These are phyloP conservation scores for Prunella himalayana DNA, from an alignment of 2,113 vertebrate genomes.

Conservation along the genomic window DNA sequence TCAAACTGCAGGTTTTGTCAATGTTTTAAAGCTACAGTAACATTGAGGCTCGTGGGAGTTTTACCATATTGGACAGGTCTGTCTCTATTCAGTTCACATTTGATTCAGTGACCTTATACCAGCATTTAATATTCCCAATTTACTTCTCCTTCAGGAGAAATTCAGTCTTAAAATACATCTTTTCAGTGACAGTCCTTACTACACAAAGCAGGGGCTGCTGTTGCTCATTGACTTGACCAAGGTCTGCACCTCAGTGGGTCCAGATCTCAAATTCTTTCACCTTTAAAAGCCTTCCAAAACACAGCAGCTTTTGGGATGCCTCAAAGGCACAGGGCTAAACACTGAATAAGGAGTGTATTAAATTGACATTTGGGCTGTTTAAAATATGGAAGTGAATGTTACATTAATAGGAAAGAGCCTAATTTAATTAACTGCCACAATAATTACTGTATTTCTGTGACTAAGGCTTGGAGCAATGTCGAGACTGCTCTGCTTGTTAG, in stretches of 20 bases:
- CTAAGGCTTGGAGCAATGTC: neutral
- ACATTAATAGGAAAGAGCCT: neutral
- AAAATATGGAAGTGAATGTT: neutral
- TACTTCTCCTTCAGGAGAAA: neutral
- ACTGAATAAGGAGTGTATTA: neutral
- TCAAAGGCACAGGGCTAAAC: neutral
- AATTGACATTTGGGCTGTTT: neutral
- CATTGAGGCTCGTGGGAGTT: neutral
- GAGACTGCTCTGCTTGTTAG: neutral
- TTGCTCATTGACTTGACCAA: neutral
- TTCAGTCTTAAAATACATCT: neutral
- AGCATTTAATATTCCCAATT: neutral
- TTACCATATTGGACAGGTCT: neutral
- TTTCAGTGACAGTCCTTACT: neutral
- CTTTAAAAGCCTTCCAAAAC: neutral
- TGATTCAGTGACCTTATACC: neutral
- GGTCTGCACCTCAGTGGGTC: neutral
- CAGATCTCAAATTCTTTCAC: neutral
- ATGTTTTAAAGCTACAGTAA: neutral
- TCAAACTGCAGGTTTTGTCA: neutral
- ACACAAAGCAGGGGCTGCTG: neutral
- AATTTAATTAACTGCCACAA: neutral
- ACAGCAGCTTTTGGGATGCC: neutral
- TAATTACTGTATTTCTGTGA: neutral
- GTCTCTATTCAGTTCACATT: neutral